A percentile compares a stretch with the other conserved stretches of the same genome.
Conservation (phyloP, 2,113 vertebrate genomes). For the Aptenodytes patagonicus region DNA sequence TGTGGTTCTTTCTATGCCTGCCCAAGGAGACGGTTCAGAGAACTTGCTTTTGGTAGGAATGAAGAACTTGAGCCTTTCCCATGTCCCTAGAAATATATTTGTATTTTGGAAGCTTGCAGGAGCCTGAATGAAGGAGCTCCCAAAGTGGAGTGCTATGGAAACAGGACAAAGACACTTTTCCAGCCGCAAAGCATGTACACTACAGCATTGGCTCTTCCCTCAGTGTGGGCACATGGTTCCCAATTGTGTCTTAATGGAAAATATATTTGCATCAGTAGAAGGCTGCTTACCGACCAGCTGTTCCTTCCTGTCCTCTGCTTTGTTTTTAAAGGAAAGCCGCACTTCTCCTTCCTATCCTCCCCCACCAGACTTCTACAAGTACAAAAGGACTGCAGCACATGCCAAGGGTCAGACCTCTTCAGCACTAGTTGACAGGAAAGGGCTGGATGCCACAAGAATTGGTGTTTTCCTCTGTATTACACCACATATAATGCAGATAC, state of each 20-base stretch:
- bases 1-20: background rate
- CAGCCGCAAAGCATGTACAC: background rate
- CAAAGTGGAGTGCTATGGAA: background rate
- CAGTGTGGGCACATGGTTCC: background rate
- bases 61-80: background rate
- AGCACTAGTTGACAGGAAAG: background rate
- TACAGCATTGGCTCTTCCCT: background rate
- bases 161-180: background rate
- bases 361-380: background rate
- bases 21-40: background rate
- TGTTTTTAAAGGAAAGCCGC: background rate
- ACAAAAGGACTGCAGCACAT: background rate
- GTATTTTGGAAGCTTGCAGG: background rate
- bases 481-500: background rate
- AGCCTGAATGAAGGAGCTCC: background rate
- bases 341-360: slow-evolving; percentile 3
- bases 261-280: background rate
- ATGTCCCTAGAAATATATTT: background rate
- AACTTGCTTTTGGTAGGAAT: background rate
- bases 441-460: background rate
- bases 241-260: background rate
- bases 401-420: background rate
- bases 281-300: background rate
- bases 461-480: background rate
- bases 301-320: slow-evolving; percentile 23